Evolutionary conservation across 2,888 invertebrate genomes (phyloP).

Genomic region (Idaea dimidiata): DNA sequence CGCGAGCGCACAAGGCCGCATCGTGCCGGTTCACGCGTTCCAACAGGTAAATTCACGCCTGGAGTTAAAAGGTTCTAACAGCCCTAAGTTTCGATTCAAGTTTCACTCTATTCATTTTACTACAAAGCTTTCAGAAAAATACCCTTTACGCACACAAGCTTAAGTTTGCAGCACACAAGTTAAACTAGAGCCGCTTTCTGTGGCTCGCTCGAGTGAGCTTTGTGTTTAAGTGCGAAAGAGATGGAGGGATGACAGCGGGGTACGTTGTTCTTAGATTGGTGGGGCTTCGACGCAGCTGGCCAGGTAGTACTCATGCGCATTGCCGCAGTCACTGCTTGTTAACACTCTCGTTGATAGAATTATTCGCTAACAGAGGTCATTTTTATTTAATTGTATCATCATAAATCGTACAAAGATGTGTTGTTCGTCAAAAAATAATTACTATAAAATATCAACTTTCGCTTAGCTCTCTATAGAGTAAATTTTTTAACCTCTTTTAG

Average conservation of each 20-base stretch:
- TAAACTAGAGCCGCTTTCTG: conserved; percentile 75
- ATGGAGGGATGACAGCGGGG: conserved; percentile 66
- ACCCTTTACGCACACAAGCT: conserved; percentile 63
- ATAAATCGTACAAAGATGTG: background rate
- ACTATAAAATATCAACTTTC: background rate
- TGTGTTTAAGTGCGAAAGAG: conserved; percentile 59
- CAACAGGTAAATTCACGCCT: conserved; percentile 77
- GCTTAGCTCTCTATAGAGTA: too few relatives aligned
- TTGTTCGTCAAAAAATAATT: background rate
- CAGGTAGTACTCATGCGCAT: conserved; percentile 73
- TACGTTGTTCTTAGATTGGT: conserved; percentile 59
- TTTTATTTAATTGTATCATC: conserved; percentile 12
- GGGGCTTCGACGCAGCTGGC: conserved; percentile 76
- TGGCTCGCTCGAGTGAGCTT: conserved; percentile 64
- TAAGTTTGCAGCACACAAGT: conserved; percentile 49
- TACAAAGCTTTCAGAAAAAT: conserved; percentile 73
- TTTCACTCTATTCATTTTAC: conserved; percentile 54
- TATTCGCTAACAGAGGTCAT: conserved; percentile 61
- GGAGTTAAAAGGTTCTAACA: conserved; percentile 58
- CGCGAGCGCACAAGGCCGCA: conserved; percentile 82
- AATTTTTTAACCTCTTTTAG: too few relatives aligned
- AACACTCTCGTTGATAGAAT: conserved; percentile 69
- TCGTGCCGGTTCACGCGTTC: conserved; percentile 81
- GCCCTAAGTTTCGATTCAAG: conserved; percentile 52
- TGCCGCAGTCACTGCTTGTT: conserved; percentile 74